These are phyloP conservation scores for Platorchestia sp. DNA, from an alignment of 1,140 invertebrate species.

Conservation along the genomic window DNA sequence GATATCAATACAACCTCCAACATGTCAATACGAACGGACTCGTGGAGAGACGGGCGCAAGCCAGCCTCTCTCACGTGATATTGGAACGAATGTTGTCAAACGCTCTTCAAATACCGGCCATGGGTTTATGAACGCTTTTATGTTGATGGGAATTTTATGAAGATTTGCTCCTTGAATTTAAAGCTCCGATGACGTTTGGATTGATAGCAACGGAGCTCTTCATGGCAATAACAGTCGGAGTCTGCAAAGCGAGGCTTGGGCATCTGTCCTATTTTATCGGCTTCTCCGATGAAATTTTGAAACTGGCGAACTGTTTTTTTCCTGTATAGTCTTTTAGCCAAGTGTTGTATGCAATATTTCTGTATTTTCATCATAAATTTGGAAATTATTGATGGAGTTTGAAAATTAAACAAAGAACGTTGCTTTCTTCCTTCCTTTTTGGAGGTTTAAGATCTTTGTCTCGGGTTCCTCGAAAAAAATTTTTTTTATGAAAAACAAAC, in stretches of 20 bases:
- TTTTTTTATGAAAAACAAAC: too few relatives aligned
- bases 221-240: neutral
- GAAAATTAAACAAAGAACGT: too few relatives aligned
- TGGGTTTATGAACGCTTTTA: conserved; percentile 37
- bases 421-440: neutral
- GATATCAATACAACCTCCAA: neutral
- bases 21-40: conserved; percentile 12
- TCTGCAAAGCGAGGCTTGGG: neutral
- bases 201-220: neutral
- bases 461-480: too few relatives aligned
- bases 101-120: neutral
- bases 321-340: neutral
- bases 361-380: neutral
- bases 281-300: neutral
- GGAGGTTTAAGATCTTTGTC: too few relatives aligned
- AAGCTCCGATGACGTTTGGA: conserved; percentile 42
- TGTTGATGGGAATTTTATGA: conserved; percentile 49
- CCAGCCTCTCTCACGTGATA: neutral
- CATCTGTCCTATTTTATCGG: neutral
- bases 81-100: neutral
- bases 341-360: neutral
- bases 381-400: too few relatives aligned
- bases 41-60: neutral
- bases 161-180: conserved; percentile 37
- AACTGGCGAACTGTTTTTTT: neutral